These are phyloP conservation scores for Bursaphelenchus okinawaensis DNA, from an alignment of 2,888 invertebrate genomes.

Conservation along the genomic window DNA sequence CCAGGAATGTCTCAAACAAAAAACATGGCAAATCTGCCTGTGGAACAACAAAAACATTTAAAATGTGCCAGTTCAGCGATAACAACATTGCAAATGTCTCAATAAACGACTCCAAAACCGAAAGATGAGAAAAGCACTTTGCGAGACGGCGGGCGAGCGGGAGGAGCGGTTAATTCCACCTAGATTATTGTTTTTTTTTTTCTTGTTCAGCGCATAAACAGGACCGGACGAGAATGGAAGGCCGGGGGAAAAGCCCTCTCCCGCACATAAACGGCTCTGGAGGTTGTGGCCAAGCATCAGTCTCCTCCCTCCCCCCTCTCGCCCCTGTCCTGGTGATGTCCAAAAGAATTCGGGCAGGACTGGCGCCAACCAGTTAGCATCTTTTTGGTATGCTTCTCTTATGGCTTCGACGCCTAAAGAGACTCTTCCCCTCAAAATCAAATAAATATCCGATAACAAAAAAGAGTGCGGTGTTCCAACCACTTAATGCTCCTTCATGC, in stretches of 20 bases:
- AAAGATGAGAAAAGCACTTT: background rate
- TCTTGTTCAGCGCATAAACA: background rate
- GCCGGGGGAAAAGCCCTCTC: background rate
- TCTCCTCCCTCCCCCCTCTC: background rate
- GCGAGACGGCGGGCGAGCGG: background rate
- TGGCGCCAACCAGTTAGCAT: background rate
- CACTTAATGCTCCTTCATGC: background rate
- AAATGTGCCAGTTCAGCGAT: no score
- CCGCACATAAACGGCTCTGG: background rate
- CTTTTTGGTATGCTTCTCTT: background rate
- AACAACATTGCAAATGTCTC: background rate
- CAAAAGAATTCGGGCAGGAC: background rate
- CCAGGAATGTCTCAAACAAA: no score
- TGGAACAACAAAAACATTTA: no score
- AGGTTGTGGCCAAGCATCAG: background rate
- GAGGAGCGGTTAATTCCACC: background rate
- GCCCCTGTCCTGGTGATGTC: background rate
- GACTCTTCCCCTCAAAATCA: background rate
- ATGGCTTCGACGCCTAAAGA: background rate
- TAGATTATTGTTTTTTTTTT: background rate
- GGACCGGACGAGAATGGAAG: background rate
- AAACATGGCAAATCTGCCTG: no score
- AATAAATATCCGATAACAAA: background rate
- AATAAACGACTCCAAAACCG: background rate
- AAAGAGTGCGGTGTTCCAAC: background rate